These are phyloP conservation scores for Chlorodrepanis virens DNA, from an alignment of 2,113 vertebrate species.

Conservation along the genomic window DNA sequence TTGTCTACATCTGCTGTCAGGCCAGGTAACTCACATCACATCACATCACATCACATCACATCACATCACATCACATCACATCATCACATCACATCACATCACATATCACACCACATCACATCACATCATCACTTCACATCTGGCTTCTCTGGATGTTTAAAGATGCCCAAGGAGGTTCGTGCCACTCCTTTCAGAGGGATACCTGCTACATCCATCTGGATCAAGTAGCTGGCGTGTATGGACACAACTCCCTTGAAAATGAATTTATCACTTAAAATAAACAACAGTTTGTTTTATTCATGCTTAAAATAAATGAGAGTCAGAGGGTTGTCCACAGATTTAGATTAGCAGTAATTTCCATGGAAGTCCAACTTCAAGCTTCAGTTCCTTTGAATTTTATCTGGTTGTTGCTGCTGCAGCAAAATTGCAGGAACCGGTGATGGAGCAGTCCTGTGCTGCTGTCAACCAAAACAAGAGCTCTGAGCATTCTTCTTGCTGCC, in stretches of 20 bases:
- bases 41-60: accelerated
- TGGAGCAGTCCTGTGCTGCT: not conserved
- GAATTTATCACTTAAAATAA: not conserved
- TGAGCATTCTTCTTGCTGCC: not conserved
- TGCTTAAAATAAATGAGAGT: not conserved
- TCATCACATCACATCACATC: too few relatives aligned
- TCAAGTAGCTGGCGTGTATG: not conserved
- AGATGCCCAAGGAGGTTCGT: not conserved
- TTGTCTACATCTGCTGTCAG: not conserved
- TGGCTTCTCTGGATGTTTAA: not conserved
- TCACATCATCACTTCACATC: too few relatives aligned
- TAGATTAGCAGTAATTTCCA: not conserved
- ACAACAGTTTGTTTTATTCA: not conserved
- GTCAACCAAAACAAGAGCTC: not conserved
- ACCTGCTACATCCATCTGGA: not conserved
- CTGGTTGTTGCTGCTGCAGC: not conserved
- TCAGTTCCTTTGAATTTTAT: not conserved
- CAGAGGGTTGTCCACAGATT: not conserved
- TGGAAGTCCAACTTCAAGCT: not conserved
- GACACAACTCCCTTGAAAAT: not conserved
- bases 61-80: accelerated
- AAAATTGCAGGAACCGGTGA: not conserved
- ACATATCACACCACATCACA: accelerated
- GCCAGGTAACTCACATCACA: not conserved
- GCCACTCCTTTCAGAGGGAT: not conserved